Percentiles rank a stretch among this genome's conserved stretches.
Evolutionary conservation across 2,113 vertebrate species (phyloP).

Genomic region (Vicugna pacos): DNA sequence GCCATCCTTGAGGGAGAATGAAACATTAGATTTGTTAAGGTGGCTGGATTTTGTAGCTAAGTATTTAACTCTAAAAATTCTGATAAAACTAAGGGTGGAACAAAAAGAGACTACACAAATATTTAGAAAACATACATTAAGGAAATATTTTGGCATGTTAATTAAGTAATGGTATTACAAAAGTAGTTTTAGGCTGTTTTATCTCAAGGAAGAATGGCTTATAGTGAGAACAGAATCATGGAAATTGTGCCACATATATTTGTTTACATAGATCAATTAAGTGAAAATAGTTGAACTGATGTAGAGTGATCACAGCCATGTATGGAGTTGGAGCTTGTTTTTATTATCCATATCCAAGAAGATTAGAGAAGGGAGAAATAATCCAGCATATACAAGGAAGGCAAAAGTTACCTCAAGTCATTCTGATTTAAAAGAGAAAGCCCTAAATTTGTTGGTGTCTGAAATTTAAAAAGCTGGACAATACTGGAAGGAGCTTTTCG

Average conservation of each 20-base stretch:
- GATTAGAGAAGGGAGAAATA: not conserved
- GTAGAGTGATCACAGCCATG: not conserved
- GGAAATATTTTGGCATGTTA: not conserved
- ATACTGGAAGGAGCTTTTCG: not conserved
- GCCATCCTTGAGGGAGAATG: not conserved
- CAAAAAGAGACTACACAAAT: not conserved
- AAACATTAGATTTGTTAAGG: not conserved
- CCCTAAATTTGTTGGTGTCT: slow-evolving; percentile 1
- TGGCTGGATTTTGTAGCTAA: not conserved
- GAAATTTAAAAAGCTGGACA: not conserved
- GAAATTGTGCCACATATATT: not conserved
- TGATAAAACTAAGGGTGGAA: not conserved
- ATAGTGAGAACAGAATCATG: not conserved
- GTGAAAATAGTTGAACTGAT: not conserved
- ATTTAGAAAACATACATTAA: slow-evolving; percentile 16
- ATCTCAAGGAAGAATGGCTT: not conserved
- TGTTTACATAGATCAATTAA: not conserved
- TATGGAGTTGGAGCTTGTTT: not conserved
- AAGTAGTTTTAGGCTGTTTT: not conserved
- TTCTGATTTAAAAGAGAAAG: slow-evolving; percentile 1
- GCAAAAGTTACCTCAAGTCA: not conserved
- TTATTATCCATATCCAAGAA: not conserved
- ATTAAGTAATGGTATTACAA: not conserved
- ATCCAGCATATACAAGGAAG: not conserved
- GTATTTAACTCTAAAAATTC: slow-evolving; percentile 19